Evolutionary conservation across 1,140 invertebrate genomes (phyloP).

Genomic region (Lepidurus apus): DNA sequence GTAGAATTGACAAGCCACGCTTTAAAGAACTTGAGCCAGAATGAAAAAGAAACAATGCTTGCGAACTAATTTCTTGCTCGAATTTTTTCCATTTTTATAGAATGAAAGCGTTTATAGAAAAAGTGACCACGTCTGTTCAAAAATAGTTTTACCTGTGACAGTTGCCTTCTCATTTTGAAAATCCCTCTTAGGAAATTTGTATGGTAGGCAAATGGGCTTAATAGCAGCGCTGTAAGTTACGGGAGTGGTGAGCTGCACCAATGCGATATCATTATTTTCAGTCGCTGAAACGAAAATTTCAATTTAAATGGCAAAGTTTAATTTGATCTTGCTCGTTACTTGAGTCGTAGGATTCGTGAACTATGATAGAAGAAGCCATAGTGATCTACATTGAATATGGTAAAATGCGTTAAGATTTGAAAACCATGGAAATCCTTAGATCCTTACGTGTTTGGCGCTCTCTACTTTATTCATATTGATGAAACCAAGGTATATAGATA

Average conservation of each 20-base stretch:
- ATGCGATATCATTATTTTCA: slow-evolving; percentile 34
- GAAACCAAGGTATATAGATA: not conserved
- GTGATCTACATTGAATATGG: not conserved
- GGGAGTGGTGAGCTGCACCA: slow-evolving; percentile 28
- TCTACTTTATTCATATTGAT: not conserved
- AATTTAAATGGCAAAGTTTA: not conserved
- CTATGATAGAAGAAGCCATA: not conserved
- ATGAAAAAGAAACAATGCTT: not conserved
- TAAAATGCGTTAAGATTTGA: not conserved
- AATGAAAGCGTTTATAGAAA: not conserved
- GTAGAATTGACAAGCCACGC: not conserved
- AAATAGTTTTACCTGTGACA: slow-evolving; percentile 16
- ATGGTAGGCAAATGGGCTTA: slow-evolving; percentile 36
- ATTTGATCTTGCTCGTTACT: not conserved
- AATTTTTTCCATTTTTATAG: not conserved
- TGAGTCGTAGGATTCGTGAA: not conserved
- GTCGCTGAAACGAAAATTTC: not conserved
- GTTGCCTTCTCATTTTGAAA: not conserved
- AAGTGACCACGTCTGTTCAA: not conserved
- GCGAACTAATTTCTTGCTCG: not conserved
- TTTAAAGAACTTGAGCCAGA: no score
- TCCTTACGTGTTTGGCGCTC: not conserved
- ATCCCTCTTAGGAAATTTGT: not conserved
- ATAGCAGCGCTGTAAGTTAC: slow-evolving; percentile 33
- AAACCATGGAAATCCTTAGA: not conserved